These are phyloP conservation scores for Cecropterus lyciades DNA, from an alignment of 1,140 invertebrate genomes.

Conservation along the genomic window DNA sequence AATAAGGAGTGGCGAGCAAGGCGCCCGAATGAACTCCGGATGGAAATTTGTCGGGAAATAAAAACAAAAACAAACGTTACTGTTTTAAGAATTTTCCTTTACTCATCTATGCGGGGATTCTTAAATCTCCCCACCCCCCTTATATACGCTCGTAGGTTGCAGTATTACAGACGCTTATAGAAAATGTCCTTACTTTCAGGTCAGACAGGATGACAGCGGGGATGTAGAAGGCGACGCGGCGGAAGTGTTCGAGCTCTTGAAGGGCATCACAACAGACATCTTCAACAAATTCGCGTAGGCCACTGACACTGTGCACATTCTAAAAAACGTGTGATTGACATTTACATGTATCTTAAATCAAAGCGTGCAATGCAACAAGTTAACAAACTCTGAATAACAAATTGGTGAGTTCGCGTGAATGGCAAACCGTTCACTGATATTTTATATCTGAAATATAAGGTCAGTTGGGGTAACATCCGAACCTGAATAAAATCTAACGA, in stretches of 20 bases:
- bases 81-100: no score
- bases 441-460: conserved; percentile 8
- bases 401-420: conserved; percentile 2
- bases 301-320: conserved; percentile 3
- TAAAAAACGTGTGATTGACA: conserved; percentile 23
- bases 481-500: no score
- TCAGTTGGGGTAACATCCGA: no score
- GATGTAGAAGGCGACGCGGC: conserved; percentile 50
- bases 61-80: no score
- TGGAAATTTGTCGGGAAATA: no score
- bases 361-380: conserved; percentile 36
- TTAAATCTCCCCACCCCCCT: no score
- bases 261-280: conserved; percentile 72
- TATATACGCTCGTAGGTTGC: no score
- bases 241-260: conserved; percentile 71
- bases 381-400: conserved; percentile 4
- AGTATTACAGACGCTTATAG: neutral
- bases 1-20: no score
- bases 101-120: no score
- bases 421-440: conserved; percentile 1
- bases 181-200: conserved; percentile 48
- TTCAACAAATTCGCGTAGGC: conserved; percentile 66
- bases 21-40: no score
- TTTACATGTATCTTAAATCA: conserved; percentile 38
- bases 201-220: conserved; percentile 35